These are phyloP conservation scores for Paedocypris micromegethes DNA, from an alignment of 2,797 vertebrate genomes.

Conservation along the genomic window DNA sequence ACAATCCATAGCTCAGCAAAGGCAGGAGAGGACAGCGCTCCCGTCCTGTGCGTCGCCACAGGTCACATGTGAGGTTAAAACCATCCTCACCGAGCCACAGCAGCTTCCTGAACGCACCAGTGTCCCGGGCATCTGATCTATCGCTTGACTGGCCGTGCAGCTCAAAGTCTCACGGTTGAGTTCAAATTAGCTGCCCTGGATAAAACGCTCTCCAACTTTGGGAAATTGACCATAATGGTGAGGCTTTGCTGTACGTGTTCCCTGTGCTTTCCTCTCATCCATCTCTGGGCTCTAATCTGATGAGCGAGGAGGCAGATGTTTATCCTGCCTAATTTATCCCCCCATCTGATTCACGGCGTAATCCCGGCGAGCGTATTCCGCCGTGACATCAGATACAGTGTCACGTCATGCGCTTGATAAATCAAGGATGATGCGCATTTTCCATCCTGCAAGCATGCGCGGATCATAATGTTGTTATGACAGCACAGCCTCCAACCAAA, in stretches of 20 bases:
- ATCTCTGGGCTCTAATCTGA: conserved; percentile 37
- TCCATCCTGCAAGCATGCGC: conserved; percentile 1
- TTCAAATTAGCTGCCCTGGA: background rate
- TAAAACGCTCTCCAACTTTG: background rate
- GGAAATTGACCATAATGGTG: background rate
- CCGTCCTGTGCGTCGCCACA: conserved; percentile 4
- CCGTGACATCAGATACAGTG: conserved; percentile 33
- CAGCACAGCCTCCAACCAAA: conserved; percentile 16
- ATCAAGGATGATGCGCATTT: conserved; percentile 16
- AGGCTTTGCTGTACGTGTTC: background rate
- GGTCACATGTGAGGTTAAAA: conserved; percentile 15
- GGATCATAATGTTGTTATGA: conserved; percentile 22
- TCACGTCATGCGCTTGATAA: conserved; percentile 27
- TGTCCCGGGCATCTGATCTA: background rate
- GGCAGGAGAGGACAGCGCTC: conserved; percentile 26
- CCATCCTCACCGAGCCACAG: conserved; percentile 9
- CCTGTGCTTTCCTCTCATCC: conserved; percentile 10
- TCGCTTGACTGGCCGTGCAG: background rate
- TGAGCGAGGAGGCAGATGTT: conserved; percentile 44
- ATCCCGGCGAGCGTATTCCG: conserved; percentile 38
- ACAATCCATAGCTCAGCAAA: conserved; percentile 28
- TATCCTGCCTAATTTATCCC: conserved; percentile 29
- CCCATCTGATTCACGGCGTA: conserved; percentile 31
- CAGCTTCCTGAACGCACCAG: background rate
- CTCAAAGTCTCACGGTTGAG: background rate